Evolutionary conservation across 2,888 invertebrate species (phyloP), one percentile per base, ranked within the genome.

Genomic region (Willowsia nigromaculata): DNA sequence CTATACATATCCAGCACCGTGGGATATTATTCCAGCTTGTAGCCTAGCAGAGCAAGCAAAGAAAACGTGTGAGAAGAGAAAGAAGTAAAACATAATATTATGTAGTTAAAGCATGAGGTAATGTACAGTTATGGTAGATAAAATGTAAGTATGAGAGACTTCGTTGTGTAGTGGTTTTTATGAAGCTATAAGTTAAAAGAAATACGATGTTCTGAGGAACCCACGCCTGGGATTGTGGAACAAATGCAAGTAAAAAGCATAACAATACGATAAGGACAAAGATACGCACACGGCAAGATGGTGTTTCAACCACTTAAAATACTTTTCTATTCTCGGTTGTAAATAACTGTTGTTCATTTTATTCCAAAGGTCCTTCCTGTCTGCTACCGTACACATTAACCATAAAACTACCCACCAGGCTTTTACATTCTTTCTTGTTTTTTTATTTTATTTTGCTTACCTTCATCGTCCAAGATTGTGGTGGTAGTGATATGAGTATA

Each of bases 291-390:
- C n/a, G 25, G n/a, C 40, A 47, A 59, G 37, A 59, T 59, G 56
- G 85, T 59, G 43, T 85, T 74, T 43, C 59, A 37, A 56, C 43
- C 59, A 85, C 59, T 76, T 59, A 76, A 85, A 85, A 56, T 74
- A 22, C 76, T 9, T 47, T 85, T 33, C 37, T 62, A 53, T 84
- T 37, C 27, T 22, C 13, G 33, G 43, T 53, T 76, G 50, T 71
- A 71, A 71, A 71, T 84, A 84, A 68, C n/a, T 37, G 50, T 83
- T 43, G 71, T 40, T 40, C 68, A 68, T 37, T 11, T 68, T 68
- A 68, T 68, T 68, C 40, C 22, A 68, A 68, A 68, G 33, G 25
- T 43, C 27, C 47, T 81, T 65, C 65, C 15, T 81, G 81, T 81
- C 62, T 40, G 5, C 43, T 40, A n/a, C 22, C 18, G 1, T 68